These are phyloP conservation scores for Istiophorus platypterus DNA, from an alignment of 2,113 vertebrate species.

Conservation along the genomic window DNA sequence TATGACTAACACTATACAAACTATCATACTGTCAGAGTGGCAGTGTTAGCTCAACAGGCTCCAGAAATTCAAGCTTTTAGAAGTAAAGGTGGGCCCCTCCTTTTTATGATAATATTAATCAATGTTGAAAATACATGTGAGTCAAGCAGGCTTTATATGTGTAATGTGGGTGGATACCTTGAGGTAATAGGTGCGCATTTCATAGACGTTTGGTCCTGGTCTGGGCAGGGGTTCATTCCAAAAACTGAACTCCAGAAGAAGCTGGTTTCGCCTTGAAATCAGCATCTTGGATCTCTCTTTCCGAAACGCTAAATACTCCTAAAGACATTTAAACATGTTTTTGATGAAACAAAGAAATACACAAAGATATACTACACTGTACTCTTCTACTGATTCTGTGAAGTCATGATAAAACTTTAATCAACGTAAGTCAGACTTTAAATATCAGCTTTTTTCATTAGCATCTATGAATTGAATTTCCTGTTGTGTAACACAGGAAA, in stretches of 20 bases:
- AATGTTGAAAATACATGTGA: too few relatives aligned
- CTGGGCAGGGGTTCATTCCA: conserved; percentile 95
- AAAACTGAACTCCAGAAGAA: conserved; percentile 97
- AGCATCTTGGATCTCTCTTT: conserved; percentile 93
- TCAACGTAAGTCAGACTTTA: background rate
- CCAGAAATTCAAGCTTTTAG: too few relatives aligned
- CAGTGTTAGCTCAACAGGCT: too few relatives aligned
- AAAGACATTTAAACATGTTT: background rate
- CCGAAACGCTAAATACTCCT: conserved; percentile 92
- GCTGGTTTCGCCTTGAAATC: conserved; percentile 92
- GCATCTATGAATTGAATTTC: background rate
- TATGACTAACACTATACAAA: too few relatives aligned
- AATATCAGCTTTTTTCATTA: background rate
- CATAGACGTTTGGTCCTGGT: conserved; percentile 92
- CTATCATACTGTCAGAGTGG: too few relatives aligned
- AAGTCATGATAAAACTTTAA: background rate
- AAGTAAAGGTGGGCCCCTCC: background rate
- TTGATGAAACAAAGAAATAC: background rate
- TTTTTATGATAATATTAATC: background rate
- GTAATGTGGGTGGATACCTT: conserved; percentile 82
- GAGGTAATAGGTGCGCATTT: conserved; percentile 92
- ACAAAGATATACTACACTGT: background rate
- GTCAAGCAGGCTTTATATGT: too few relatives aligned
- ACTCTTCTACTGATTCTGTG: background rate
- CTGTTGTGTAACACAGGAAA: background rate